Base-by-base conservation (phyloP, 2,888 invertebrate genomes). In the Microctonus hyperodae region DNA sequence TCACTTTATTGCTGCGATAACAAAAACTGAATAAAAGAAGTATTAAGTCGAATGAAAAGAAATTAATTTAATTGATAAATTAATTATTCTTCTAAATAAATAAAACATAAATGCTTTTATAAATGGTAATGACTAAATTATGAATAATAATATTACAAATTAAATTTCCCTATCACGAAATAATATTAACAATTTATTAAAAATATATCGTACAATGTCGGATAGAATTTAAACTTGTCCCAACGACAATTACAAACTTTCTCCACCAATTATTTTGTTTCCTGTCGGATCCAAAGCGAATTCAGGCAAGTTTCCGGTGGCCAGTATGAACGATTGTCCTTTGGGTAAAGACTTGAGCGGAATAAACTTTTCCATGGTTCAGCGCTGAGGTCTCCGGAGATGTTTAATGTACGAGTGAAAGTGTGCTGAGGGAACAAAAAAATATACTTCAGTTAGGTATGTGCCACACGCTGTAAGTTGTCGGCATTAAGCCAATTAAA, bases 401-500 rank as follows among this genome's bases (percentile, higher is more conserved):
- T 44, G 35, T 13, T 10, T 28, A 20, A 20, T 31, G 48, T 1
- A 51, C 64, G 25, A n/a, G 58, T 55, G 37, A 23, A 22, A 23
- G 58, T 37, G n/a, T 48, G 22, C 55, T 25, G 50, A 48, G 40
- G 60, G 67, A 33, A 65, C 56, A 22, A 64, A 69, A 70, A 70
- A 64, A 68, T 69, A 63, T 48, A 62, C 40, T 56, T 67, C 56
- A 70, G 71, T 71, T 71, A 59, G 62, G 62, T 61, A 33, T 51
- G 64, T 70, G 63, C 70, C 57, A 60, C 64, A 63, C 65, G 64
- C 31, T 65, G 70, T 67, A 67, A 58, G 68, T 64, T 64, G 66
- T 68, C 66, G 69, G 60, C 68, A 71, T 69, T 71, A 78, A 78
- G 76, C 80, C 79, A 81, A 81, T 81, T 81, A 81, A 79, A 77